A percentile compares a stretch with the other conserved stretches of the same genome.
These are phyloP conservation scores for Dasyurus viverrinus DNA, from an alignment of 2,113 vertebrate species.

Conservation along the genomic window DNA sequence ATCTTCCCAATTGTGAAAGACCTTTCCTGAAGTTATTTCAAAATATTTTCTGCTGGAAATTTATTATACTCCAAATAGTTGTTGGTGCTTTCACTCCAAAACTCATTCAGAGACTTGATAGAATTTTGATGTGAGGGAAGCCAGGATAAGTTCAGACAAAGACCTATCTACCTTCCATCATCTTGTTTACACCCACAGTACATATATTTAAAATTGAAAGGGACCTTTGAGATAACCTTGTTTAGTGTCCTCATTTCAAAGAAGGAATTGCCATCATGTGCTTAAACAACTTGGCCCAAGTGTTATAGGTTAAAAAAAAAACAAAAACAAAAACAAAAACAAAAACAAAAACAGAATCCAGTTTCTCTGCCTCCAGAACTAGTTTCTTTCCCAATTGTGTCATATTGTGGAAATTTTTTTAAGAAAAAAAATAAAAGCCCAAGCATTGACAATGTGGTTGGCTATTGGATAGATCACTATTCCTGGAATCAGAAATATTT, in stretches of 20 bases:
- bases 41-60: no score
- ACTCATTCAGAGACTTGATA: no score
- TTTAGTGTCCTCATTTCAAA: not conserved
- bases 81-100: no score
- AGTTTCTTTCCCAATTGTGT: not conserved
- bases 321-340: no score
- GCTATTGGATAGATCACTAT: not conserved
- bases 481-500: not conserved
- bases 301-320: not conserved
- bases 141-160: no score
- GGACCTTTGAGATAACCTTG: not conserved
- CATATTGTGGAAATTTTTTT: not conserved
- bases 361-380: not conserved
- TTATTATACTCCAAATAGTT: no score
- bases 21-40: no score
- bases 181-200: not conserved
- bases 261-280: not conserved
- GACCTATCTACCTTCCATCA: no score
- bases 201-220: not conserved
- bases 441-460: not conserved
- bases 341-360: not conserved
- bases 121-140: no score
- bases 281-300: not conserved
- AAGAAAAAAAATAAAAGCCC: not conserved
- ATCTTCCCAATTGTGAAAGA: no score